Evolutionary conservation across 2,113 vertebrate species (phyloP).

Genomic region (Silurus glanis): DNA sequence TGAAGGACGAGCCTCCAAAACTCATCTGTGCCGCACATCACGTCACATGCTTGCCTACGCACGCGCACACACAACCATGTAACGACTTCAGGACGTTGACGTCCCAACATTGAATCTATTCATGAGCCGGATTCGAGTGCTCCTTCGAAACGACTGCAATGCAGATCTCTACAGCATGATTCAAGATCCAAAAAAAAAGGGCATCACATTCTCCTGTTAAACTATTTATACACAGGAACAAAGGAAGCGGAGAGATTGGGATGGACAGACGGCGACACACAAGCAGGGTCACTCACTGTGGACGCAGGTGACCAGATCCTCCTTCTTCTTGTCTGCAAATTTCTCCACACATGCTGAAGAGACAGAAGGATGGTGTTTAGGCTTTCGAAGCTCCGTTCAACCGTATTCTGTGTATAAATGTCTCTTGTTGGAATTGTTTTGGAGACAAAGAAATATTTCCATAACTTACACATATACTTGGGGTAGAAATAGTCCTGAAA

Average conservation of each 20-base stretch:
- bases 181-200: background rate
- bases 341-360: constrained; percentile 78
- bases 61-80: background rate
- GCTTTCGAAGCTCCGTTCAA: background rate
- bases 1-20: constrained; percentile 38
- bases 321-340: constrained; percentile 79
- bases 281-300: constrained; percentile 82
- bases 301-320: constrained; percentile 85
- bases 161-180: constrained; percentile 9
- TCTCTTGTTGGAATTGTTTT: background rate
- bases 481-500: constrained; percentile 94
- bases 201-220: background rate
- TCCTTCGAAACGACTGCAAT: constrained; percentile 22
- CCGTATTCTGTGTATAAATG: background rate
- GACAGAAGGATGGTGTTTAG: constrained; percentile 26
- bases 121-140: no score
- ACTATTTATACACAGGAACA: constrained; percentile 18
- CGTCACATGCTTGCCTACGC: background rate
- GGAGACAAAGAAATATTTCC: background rate
- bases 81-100: background rate
- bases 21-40: background rate
- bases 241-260: background rate
- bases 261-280: background rate
- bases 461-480: constrained; percentile 87
- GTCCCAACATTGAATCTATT: no score